Evolutionary conservation across 2,888 invertebrate species (phyloP), one percentile per base, ranked within the genome.

Genomic region (Cephus nigrinus): DNA sequence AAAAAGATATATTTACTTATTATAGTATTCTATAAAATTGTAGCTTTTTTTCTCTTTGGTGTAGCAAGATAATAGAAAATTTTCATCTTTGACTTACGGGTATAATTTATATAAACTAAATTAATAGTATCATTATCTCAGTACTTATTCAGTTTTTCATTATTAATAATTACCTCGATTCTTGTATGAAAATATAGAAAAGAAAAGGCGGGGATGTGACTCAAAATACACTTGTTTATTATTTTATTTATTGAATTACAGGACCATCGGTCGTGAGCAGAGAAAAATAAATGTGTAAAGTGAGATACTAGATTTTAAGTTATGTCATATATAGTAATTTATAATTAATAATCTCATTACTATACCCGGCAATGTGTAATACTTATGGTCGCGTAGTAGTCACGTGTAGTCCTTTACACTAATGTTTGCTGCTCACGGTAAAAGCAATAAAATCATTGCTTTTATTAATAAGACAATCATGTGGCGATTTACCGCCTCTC

Each of bases 161-260:
- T 74, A 30, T 74, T 74, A 74, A 35, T 34, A 23, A 71, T 71
- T 71, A 31, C 30, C 12, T 71, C 30, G 30, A 71, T 23, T 23
- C 23, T 31, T 71, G 71, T 71, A 71, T 33, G n/a, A 71, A 71
- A 31, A 71, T 33, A 33, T 32, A 31, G 12, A 69, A 69, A 23
- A 32, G 69, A 69, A 71, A 32, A 71, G 31, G 31, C 12, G 31
- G 9, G 71, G 32, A 31, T 31, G 15, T 71, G 0, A 33, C 31
- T 71, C 12, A 15, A 31, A 71, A 35, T 72, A 32, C 35, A 69
- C 72, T 76, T 78, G 32, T 78, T 76, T 75, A 76, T 68, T 74
- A 76, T 73, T 73, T 75, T 73, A 75, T 78, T 78, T 76, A 78
- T 78, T 76, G 78, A 76, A 76, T 73, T 74, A 68, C 68, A 76